phyloP scores from a whole-genome alignment of 2,888 invertebrate species.

The Leucozona laternaria region DNA sequence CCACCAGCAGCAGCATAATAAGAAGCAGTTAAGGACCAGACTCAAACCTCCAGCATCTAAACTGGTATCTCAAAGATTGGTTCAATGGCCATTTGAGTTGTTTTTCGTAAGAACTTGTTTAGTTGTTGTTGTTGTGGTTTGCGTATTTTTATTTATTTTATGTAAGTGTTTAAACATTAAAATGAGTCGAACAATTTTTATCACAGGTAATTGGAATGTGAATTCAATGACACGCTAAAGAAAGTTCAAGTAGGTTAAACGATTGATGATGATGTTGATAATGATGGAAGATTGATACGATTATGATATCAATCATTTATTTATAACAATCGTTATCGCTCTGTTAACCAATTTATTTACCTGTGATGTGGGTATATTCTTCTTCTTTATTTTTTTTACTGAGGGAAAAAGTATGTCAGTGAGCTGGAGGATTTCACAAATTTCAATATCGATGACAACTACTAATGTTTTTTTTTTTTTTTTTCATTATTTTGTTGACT shows the following conservation, averaged over 20 bases:
- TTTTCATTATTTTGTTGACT: slow-evolving; percentile 8
- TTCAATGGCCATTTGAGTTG: slow-evolving; percentile 69
- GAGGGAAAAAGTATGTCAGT: slow-evolving; percentile 17
- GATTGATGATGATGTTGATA: background rate
- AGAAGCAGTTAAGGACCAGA: slow-evolving; percentile 36
- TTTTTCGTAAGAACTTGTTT: slow-evolving; percentile 51
- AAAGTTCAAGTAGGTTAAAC: slow-evolving; percentile 35
- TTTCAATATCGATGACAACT: slow-evolving; percentile 36
- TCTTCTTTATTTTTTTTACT: background rate
- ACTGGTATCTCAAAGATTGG: slow-evolving; percentile 63
- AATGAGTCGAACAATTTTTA: slow-evolving; percentile 28
- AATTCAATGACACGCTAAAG: slow-evolving; percentile 36
- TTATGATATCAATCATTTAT: background rate
- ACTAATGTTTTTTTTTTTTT: background rate
- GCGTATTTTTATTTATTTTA: slow-evolving; percentile 13
- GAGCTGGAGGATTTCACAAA: slow-evolving; percentile 16
- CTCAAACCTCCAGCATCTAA: slow-evolving; percentile 22
- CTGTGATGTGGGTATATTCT: background rate
- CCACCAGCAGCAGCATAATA: slow-evolving; percentile 26
- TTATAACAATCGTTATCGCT: slow-evolving; percentile 21
- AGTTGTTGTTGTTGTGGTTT: background rate
- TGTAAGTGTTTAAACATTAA: slow-evolving; percentile 49
- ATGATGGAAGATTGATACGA: slow-evolving; percentile 22
- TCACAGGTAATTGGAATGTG: slow-evolving; percentile 42
- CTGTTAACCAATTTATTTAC: slow-evolving; percentile 11